These are phyloP conservation scores for Amphimallon solstitiale DNA, from an alignment of 2,888 invertebrate genomes.

Conservation along the genomic window DNA sequence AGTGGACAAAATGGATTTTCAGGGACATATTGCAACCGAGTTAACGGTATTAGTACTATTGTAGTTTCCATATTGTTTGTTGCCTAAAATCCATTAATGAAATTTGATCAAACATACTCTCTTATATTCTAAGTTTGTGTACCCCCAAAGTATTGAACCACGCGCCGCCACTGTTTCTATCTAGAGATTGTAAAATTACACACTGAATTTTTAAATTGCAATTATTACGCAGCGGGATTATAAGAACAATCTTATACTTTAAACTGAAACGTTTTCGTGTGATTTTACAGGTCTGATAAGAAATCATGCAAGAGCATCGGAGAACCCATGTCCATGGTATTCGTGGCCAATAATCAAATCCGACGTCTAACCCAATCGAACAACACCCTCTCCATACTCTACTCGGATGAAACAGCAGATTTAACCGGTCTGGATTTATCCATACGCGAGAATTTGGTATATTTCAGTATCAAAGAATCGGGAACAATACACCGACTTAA, in stretches of 20 bases:
- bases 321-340: constrained; percentile 67
- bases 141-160: no score
- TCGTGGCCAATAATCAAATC: constrained; percentile 68
- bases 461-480: constrained; percentile 64
- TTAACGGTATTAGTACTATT: no score
- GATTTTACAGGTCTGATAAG: constrained; percentile 66
- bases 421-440: constrained; percentile 69
- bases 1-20: no score
- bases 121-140: no score
- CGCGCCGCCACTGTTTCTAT: no score
- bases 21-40: no score
- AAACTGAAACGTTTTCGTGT: background rate
- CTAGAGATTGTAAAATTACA: no score
- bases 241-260: background rate
- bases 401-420: constrained; percentile 62
- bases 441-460: constrained; percentile 61
- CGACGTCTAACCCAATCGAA: constrained; percentile 63
- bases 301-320: constrained; percentile 75
- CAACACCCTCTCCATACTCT: constrained; percentile 58
- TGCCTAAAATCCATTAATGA: no score
- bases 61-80: no score
- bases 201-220: no score
- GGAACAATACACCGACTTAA: constrained; percentile 62
- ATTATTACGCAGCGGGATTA: no score
- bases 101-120: no score